phyloP scores from a whole-genome alignment of 2,113 vertebrate genomes.

The Catagonus wagneri region DNA sequence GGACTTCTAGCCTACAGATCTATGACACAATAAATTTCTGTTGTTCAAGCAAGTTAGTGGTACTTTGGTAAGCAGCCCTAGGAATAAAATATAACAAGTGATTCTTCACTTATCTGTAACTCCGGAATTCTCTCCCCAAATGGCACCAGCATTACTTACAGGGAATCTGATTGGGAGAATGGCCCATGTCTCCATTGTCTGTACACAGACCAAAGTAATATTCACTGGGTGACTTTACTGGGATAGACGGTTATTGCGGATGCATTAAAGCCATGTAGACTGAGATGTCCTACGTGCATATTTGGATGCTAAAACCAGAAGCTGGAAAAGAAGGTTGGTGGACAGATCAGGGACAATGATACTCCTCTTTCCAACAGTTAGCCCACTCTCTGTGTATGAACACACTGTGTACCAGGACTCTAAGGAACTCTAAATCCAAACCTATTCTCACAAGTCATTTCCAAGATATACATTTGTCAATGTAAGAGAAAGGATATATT shows the following conservation, averaged over 20 bases:
- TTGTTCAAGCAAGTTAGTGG: not conserved
- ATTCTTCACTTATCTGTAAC: not conserved
- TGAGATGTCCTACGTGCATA: rapidly evolving
- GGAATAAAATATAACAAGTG: not conserved
- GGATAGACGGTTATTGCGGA: rapidly evolving
- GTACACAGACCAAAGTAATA: not conserved
- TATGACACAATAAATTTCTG: not conserved
- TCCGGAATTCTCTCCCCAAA: not conserved
- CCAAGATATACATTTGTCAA: not conserved
- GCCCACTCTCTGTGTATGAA: not conserved
- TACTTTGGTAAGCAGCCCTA: not conserved
- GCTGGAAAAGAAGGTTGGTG: not conserved
- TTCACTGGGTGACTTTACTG: not conserved
- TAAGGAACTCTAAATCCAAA: not conserved
- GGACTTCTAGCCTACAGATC: not conserved
- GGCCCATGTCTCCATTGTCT: not conserved
- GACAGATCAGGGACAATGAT: rapidly evolving
- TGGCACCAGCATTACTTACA: not conserved
- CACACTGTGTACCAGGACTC: not conserved
- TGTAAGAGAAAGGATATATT: not conserved
- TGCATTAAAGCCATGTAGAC: not conserved
- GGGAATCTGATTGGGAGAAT: not conserved
- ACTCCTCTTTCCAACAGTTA: no score
- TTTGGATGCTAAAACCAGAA: not conserved
- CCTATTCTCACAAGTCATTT: not conserved